phyloP scores from a whole-genome alignment of 2,888 invertebrate species.

The Galerucella calmariensis region DNA sequence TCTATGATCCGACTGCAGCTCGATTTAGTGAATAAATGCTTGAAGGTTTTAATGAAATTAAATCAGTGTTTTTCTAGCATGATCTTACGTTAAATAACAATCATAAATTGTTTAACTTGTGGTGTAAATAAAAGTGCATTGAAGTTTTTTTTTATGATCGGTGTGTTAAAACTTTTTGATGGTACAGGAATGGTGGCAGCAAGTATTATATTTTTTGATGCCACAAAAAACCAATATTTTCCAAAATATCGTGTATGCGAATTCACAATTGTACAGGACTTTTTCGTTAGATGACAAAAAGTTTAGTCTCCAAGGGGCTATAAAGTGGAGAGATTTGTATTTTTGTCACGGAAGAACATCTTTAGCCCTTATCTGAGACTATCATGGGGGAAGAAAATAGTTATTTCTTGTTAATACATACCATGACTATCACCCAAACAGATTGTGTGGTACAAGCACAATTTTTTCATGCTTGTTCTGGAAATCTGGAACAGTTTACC shows the following conservation, averaged over 20 bases:
- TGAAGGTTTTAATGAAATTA: conserved; percentile 29
- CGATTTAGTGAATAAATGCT: conserved; percentile 17
- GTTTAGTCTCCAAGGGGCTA: conserved; percentile 32
- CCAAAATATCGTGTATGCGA: conserved; percentile 45
- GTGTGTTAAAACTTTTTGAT: conserved; percentile 26
- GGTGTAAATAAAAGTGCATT: conserved; percentile 20
- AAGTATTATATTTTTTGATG: conserved; percentile 46
- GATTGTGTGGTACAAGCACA: conserved; percentile 64
- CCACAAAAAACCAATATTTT: conserved; percentile 45
- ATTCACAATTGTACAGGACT: conserved; percentile 51
- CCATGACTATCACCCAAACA: conserved; percentile 64
- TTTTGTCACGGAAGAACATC: conserved; percentile 61
- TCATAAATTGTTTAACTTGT: conserved; percentile 16
- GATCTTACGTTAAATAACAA: conserved; percentile 26
- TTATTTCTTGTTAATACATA: conserved; percentile 63
- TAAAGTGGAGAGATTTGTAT: conserved; percentile 44
- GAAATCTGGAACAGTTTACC: conserved; percentile 49
- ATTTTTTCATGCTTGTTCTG: conserved; percentile 62
- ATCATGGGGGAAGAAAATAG: conserved; percentile 19
- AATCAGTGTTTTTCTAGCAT: conserved; percentile 28
- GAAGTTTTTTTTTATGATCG: conserved; percentile 10
- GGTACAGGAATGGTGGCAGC: conserved; percentile 54
- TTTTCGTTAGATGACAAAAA: conserved; percentile 30
- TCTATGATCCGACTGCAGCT: conserved; percentile 29
- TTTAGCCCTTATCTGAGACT: conserved; percentile 56